Evolutionary conservation across 2,113 vertebrate species (phyloP).

Genomic region (Syngnathus scovelli): DNA sequence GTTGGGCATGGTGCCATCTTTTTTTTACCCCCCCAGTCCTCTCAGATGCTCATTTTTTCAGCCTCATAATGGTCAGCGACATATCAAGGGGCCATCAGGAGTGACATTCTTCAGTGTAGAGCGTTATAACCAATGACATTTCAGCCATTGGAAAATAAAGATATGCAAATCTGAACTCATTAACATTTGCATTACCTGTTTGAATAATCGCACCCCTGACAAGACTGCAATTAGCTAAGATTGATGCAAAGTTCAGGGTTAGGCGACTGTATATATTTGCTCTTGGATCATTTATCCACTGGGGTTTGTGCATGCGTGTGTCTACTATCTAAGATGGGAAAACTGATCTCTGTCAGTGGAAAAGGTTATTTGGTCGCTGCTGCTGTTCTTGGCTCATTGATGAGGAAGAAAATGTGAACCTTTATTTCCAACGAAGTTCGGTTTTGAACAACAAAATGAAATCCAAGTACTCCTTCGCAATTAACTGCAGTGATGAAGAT

Average conservation of each 20-base stretch:
- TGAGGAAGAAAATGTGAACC: not conserved
- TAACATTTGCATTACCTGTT: constrained; percentile 99
- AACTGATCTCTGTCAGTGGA: constrained; percentile 52
- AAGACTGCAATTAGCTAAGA: constrained; percentile 99
- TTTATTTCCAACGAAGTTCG: not conserved
- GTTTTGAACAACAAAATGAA: not conserved
- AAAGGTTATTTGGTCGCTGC: constrained; percentile 48
- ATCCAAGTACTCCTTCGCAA: not conserved
- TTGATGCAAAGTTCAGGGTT: constrained; percentile 98
- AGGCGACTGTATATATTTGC: constrained; percentile 69
- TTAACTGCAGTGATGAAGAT: constrained; percentile 7
- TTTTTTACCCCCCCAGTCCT: constrained; percentile 30
- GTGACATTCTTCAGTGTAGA: constrained; percentile 98
- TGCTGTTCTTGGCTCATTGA: constrained; percentile 8
- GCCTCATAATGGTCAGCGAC: constrained; percentile 93
- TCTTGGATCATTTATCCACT: constrained; percentile 51
- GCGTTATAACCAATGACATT: constrained; percentile 99
- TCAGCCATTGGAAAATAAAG: constrained; percentile 99
- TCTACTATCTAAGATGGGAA: constrained; percentile 39
- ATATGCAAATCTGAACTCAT: constrained; percentile 99
- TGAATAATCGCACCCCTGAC: constrained; percentile 98
- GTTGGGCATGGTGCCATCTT: not conserved
- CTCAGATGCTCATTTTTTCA: constrained; percentile 75
- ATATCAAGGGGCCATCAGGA: constrained; percentile 95
- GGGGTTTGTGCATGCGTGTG: constrained; percentile 16